phyloP scores from a whole-genome alignment of 2,888 invertebrate genomes.

The Hypselothyrea guttata region DNA sequence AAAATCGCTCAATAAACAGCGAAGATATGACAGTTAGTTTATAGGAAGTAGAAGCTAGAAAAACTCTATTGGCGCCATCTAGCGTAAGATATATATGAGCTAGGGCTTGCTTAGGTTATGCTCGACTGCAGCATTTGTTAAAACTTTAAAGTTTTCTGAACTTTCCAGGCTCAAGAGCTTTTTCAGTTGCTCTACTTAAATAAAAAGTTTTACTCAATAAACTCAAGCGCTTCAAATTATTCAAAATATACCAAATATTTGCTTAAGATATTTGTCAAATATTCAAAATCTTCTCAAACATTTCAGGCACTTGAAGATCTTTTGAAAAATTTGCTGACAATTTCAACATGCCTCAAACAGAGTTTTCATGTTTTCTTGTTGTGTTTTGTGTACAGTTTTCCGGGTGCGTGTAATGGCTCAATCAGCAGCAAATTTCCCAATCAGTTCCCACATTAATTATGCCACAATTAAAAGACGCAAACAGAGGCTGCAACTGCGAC shows the following conservation, averaged over 20 bases:
- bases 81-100: no score
- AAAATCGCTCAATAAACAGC: no score
- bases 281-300: neutral
- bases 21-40: no score
- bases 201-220: no score
- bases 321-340: constrained; percentile 50
- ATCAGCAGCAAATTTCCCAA: constrained; percentile 60
- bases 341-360: constrained; percentile 40
- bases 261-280: neutral
- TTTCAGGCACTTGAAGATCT: constrained; percentile 18
- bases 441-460: constrained; percentile 74
- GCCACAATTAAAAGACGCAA: constrained; percentile 65
- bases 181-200: no score
- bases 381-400: constrained; percentile 23
- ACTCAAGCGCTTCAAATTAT: neutral
- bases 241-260: neutral
- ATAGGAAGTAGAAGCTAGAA: no score
- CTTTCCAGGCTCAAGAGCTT: neutral
- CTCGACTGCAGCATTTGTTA: no score
- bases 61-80: no score
- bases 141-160: neutral
- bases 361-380: constrained; percentile 11
- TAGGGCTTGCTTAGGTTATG: no score
- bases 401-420: constrained; percentile 62
- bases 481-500: constrained; percentile 1